Base-by-base conservation (phyloP, 2,888 invertebrate species). In the Thelaira solivaga region DNA sequence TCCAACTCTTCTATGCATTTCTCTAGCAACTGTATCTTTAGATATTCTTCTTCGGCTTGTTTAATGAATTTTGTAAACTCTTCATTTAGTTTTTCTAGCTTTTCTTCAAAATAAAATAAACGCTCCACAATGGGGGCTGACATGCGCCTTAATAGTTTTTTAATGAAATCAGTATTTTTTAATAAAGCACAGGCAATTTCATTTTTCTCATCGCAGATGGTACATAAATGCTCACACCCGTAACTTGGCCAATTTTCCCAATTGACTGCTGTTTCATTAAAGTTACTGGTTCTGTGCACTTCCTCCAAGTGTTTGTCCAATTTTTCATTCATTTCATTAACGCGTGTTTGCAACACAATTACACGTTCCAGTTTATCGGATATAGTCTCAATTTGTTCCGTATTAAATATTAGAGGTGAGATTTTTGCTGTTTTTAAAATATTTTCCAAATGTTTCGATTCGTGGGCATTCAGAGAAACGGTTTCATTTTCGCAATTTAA, bases 171-270 rank as follows among this genome's bases (percentile, higher is more conserved):
- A 26, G 80, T 69, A 59, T 87, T 86, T 45, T 83, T 80, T 0
- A 88, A 64, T 13, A 88, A 81, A 6, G 82, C 81, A 47, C 87
- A 88, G 8, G 87, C 86, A 2, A 85, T 82, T 8, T 84, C 83
- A 34, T 86, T 85, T 10, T 84, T 83, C 36, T 84, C 84, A 59
- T 89, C 86, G 26, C 86, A 87, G 0, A 82, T 76, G 7, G 82
- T 82, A 69, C 87, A 88, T 0, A 86, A 82, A 65, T 88, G 87
- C 59, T 88, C 88, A 24, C 84, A 84, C 1, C 81, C 41, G 39
- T 83, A 84, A 4, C 80, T 39, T 10, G 83, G 76, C 84, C 83
- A 83, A 6, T 81, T 18, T 10, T 82, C 53, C 34, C 81, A 82
- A 7, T 75, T 81, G 22, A 80, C 81, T 10, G 72, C 41, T 1